Evolutionary conservation across 2,888 invertebrate genomes (phyloP), one percentile per base, ranked within the genome.

Genomic region (Sminthurinus aureus): DNA sequence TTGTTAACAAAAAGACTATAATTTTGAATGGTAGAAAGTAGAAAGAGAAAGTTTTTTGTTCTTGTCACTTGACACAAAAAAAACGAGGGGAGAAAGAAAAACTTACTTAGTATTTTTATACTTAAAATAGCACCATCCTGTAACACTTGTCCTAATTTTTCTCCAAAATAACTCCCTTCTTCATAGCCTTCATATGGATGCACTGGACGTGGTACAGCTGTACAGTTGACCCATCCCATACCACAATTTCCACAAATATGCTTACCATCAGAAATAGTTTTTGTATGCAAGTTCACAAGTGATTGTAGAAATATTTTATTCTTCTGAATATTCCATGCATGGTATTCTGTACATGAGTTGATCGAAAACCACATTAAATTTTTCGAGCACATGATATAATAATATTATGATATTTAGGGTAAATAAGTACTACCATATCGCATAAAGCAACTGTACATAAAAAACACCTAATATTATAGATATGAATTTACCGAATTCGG

Each of bases 401-500:
- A 12, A 15, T 12, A 12, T 12, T 12, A 58, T 58, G 58, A 12
- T 15, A 58, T 9, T 58, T 58, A 12, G 15, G n/a, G 1, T 64
- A 18, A 64, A 58, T 12, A 11, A n/a, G n/a, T 64, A n/a, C 1
- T 38, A 64, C 9, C 0, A 38, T 38, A 64, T 64, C 0, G 9
- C 15, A 64, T n/a, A 64, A 64, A 8, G 9, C 9, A 15, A 64
- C 18, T 64, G 3, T 18, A 18, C 18, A 8, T 64, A 15, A 1
- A 15, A 64, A 18, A 64, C 9, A 64, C 1, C n/a, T 58, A 11
- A n/a, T 69, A 20, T 11, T 22, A 69, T 69, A n/a, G n/a, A n/a
- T 15, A 64, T 64, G 64, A 20, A 12, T 67, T 71, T 71, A 71
- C 71, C 71, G 24, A 71, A 71, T 24, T 71, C 71, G 13, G 71